phyloP scores from a whole-genome alignment of 1,140 invertebrate species.

The Drosophila mojavensis region DNA sequence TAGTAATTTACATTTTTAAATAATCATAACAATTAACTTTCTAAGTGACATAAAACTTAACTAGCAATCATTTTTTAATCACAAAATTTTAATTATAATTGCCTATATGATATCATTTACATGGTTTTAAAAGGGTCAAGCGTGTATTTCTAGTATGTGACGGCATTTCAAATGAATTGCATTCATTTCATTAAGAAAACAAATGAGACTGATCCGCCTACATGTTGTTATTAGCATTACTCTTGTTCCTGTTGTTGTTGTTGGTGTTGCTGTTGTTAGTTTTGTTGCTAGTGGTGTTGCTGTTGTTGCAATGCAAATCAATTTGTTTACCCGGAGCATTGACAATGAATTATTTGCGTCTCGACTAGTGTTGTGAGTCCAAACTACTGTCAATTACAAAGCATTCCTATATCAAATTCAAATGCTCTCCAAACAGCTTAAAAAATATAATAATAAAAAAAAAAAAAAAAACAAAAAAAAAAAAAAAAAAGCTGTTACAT shows the following conservation, averaged over 20 bases:
- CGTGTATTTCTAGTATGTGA: conserved; percentile 15
- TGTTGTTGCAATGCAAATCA: conserved; percentile 46
- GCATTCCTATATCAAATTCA: conserved; percentile 15
- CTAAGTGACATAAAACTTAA: neutral
- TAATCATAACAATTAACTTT: neutral
- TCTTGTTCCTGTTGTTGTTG: neutral
- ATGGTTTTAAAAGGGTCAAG: conserved; percentile 19
- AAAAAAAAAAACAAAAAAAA: neutral
- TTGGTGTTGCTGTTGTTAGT: conserved; percentile 7
- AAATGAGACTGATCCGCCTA: conserved; percentile 28
- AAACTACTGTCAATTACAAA: conserved; percentile 8
- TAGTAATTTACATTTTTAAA: no score
- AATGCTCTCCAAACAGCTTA: conserved; percentile 23
- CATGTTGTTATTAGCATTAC: neutral
- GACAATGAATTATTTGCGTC: conserved; percentile 40
- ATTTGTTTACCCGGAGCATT: conserved; percentile 28
- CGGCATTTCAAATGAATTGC: conserved; percentile 45
- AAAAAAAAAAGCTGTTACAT: conserved; percentile 20
- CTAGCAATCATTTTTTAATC: neutral
- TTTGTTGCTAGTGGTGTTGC: neutral
- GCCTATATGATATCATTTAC: conserved; percentile 9
- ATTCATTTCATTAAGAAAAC: conserved; percentile 26
- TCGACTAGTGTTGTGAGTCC: conserved; percentile 3
- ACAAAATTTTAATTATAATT: conserved; percentile 17
- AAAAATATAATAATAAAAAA: neutral